phyloP scores from a whole-genome alignment of 2,113 vertebrate genomes.

The Ammodytes dubius region DNA sequence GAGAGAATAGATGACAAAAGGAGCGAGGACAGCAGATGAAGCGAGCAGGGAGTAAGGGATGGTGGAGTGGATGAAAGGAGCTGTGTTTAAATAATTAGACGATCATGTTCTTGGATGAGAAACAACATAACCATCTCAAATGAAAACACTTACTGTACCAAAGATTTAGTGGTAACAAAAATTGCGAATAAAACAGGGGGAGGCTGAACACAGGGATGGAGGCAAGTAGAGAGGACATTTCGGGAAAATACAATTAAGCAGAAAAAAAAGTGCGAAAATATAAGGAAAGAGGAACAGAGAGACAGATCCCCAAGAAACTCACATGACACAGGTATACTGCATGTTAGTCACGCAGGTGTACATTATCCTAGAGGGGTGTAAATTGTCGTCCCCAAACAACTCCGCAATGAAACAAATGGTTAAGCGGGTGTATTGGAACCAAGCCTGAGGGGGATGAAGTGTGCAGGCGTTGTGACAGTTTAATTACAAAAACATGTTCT shows the following conservation, averaged over 20 bases:
- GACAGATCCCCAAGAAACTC: background rate
- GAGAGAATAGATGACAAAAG: constrained; percentile 27
- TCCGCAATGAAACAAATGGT: constrained; percentile 7
- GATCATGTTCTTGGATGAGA: constrained; percentile 49
- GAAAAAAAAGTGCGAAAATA: background rate
- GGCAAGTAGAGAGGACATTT: background rate
- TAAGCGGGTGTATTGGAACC: background rate
- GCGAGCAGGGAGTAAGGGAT: constrained; percentile 8
- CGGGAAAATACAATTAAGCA: background rate
- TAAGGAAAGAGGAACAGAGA: background rate
- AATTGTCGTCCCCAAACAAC: constrained; percentile 15
- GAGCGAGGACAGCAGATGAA: constrained; percentile 18
- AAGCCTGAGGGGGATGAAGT: constrained; percentile 1
- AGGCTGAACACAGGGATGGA: background rate
- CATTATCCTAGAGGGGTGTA: background rate
- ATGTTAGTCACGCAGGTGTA: constrained; percentile 14
- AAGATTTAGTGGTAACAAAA: constrained; percentile 4
- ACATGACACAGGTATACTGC: background rate
- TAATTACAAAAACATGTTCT: constrained; percentile 44
- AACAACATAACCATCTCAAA: constrained; percentile 43
- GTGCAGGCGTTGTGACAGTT: constrained; percentile 11
- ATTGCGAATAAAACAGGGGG: background rate
- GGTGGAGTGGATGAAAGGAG: constrained; percentile 33
- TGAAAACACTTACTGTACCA: constrained; percentile 22
- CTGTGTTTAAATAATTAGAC: constrained; percentile 41